Evolutionary conservation across 2,113 vertebrate genomes (phyloP).

Genomic region (Bos indicus): DNA sequence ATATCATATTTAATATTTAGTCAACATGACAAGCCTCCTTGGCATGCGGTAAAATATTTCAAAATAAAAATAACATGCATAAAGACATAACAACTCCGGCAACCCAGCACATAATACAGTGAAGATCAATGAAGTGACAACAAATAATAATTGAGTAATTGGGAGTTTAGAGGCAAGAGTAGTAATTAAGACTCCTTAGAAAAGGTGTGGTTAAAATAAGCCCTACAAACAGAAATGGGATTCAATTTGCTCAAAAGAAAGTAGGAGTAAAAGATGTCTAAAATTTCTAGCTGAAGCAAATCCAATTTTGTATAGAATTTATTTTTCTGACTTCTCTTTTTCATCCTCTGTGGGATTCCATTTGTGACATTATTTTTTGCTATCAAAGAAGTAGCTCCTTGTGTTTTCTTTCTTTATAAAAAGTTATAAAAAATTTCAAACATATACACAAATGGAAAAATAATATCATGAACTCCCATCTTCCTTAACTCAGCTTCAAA

Average conservation of each 20-base stretch:
- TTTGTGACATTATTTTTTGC: neutral
- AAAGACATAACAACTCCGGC: neutral
- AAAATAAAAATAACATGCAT: neutral
- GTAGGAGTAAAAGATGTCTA: neutral
- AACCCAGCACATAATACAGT: neutral
- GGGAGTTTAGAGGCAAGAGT: neutral
- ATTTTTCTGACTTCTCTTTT: neutral
- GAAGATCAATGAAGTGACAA: neutral
- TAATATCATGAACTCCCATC: neutral
- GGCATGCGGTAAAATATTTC: neutral
- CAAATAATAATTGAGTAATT: neutral
- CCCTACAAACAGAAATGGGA: neutral
- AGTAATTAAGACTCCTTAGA: neutral
- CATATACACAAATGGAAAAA: neutral
- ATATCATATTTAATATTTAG: neutral
- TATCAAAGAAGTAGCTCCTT: neutral
- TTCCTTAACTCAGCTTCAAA: neutral
- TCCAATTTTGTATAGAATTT: neutral
- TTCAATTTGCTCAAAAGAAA: neutral
- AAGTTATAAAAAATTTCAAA: neutral
- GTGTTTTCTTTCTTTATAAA: neutral
- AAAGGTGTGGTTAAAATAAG: neutral
- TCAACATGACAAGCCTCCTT: neutral
- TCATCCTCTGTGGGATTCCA: neutral
- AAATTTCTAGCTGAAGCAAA: neutral